phyloP scores from a whole-genome alignment of 2,797 vertebrate genomes.

The Hypotaenidia philippensis region DNA sequence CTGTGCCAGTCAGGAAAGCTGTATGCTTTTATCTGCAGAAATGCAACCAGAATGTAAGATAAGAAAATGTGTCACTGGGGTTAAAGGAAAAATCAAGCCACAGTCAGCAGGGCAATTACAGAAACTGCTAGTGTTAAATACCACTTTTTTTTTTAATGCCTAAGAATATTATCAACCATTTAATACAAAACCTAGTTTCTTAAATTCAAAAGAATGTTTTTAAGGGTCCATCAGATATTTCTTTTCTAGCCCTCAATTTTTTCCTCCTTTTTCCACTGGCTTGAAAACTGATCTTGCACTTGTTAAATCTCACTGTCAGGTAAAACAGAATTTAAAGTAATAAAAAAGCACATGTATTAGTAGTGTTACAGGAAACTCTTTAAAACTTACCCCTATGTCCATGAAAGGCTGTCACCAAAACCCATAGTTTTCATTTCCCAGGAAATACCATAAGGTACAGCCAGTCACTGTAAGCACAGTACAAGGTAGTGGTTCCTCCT shows the following conservation, averaged over 20 bases:
- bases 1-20: background rate
- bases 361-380: background rate
- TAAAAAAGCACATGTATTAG: accelerated
- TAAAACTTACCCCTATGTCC: background rate
- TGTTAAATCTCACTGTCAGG: background rate
- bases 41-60: background rate
- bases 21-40: background rate
- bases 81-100: background rate
- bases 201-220: background rate
- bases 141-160: background rate
- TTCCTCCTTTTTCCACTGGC: background rate
- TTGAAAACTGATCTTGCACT: background rate
- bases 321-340: background rate
- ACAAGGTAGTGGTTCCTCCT: background rate
- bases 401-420: background rate
- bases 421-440: background rate
- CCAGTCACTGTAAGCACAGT: background rate
- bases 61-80: background rate
- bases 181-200: background rate
- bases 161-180: background rate
- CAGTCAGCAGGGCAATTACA: background rate
- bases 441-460: background rate
- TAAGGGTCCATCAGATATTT: background rate
- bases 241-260: background rate
- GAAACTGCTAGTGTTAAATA: background rate